Base-by-base conservation (phyloP, 2,888 invertebrate species). In the Callyntrura guangdongensis region DNA sequence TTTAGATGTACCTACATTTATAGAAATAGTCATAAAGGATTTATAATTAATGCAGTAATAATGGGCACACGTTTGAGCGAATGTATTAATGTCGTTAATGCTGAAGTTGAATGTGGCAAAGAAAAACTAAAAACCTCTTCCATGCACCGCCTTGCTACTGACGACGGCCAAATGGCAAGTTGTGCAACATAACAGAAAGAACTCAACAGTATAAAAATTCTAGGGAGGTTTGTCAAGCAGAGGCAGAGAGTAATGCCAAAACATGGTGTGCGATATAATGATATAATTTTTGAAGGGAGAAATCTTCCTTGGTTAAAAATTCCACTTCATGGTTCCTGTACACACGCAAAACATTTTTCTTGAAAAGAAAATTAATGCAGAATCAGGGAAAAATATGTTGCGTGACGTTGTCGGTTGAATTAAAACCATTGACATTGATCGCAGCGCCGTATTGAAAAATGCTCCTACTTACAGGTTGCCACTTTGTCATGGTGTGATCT, bases 51-150 rank as follows among this genome's bases (percentile, higher is more conserved):
- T 72, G 47, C 36, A 45, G n/a, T 36, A 2, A 36, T 36, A 36
- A 36, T n/a, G 36, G 27, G 25, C 36, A 36, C 36, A 69, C 69
- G 25, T 14, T 14, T 12, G 67, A 67, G 67, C 27, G 67, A 27
- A 67, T n/a, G 25, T 25, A 53, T 14, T 53, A 25, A n/a, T 77
- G 77, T 25, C 8, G 17, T 8, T 36, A 36, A 36, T 12, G 11
- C 27, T 5, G n/a, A 74, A 53, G 47, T 47, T 72, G 47, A 53
- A n/a, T 14, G 11, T 20, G 17, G 47, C 17, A 74, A n/a, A 47
- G 72, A 77, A 77, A 77, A 77, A 77, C 77, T 53, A 77, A 77
- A 77, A 77, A 77, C 77, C 77, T 25, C 12, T 77, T 77, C 77
- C 53, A 49, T 49, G 77, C 77, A 53, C 77, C 77, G 25, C 49